phyloP scores from a whole-genome alignment of 2,797 vertebrate species.

The Leucoraja ocellata region DNA sequence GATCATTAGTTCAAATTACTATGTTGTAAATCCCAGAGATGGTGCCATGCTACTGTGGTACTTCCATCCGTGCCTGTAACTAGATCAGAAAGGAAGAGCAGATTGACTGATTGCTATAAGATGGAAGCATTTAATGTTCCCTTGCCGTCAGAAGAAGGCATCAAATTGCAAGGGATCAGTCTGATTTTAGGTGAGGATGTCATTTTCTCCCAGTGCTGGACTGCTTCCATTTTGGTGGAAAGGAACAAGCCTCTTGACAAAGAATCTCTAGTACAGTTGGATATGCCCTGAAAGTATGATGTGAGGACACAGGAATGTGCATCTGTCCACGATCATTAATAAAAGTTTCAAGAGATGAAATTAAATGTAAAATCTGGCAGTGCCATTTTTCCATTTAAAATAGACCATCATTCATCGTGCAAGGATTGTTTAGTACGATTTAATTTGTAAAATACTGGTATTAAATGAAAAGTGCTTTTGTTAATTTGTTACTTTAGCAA shows the following conservation, averaged over 20 bases:
- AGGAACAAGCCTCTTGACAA: not conserved
- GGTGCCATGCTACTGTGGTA: no score
- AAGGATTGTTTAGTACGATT: not conserved
- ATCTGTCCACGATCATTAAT: not conserved
- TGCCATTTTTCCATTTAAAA: not conserved
- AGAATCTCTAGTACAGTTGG: not conserved
- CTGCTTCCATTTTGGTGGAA: not conserved
- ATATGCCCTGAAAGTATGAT: not conserved
- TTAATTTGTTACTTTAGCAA: not conserved
- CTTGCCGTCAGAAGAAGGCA: not conserved
- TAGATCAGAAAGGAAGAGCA: not conserved
- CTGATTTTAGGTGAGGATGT: not conserved
- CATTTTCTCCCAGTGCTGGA: not conserved
- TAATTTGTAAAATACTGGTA: not conserved
- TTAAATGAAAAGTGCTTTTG: not conserved
- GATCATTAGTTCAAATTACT: no score
- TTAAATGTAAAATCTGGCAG: not conserved
- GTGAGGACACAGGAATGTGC: not conserved
- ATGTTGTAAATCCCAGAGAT: no score
- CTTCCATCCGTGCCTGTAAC: not conserved
- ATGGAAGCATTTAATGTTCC: not conserved
- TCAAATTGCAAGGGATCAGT: not conserved
- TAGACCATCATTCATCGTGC: not conserved
- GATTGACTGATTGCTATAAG: not conserved
- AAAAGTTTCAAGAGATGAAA: not conserved